These are phyloP conservation scores for Resseliella maxima DNA, from an alignment of 2,888 invertebrate genomes.

Conservation along the genomic window DNA sequence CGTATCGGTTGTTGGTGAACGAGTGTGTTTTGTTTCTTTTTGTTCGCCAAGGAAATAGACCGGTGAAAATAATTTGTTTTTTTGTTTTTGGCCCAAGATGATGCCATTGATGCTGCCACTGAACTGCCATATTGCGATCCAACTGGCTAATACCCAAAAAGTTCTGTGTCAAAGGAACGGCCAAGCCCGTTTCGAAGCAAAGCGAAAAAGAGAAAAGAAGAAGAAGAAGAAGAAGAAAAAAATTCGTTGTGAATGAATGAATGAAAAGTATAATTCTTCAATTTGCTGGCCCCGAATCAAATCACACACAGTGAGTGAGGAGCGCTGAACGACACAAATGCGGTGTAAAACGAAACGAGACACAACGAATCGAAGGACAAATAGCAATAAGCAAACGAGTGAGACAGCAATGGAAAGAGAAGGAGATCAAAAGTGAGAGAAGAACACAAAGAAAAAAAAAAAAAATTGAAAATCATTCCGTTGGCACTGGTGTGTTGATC, in stretches of 20 bases:
- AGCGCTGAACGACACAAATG: neutral
- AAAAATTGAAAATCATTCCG: slow-evolving; percentile 49
- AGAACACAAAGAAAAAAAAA: too few relatives aligned
- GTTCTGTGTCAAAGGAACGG: slow-evolving; percentile 53
- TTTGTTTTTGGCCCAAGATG: slow-evolving; percentile 1
- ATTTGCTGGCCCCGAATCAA: slow-evolving; percentile 54
- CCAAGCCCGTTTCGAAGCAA: neutral
- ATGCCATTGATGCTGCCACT: slow-evolving; percentile 30
- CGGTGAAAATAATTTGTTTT: slow-evolving; percentile 1
- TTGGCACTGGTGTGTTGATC: slow-evolving; percentile 50
- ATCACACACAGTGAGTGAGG: slow-evolving; percentile 21
- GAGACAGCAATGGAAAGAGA: too few relatives aligned
- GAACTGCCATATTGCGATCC: neutral
- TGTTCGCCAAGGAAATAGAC: slow-evolving; percentile 45
- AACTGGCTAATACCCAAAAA: slow-evolving; percentile 55
- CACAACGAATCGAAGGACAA: slow-evolving; percentile 21
- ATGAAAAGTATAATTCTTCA: neutral
- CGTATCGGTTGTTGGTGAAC: neutral
- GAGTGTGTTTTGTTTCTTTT: slow-evolving; percentile 16
- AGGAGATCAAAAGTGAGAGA: too few relatives aligned
- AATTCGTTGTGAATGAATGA: too few relatives aligned
- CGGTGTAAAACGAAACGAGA: slow-evolving; percentile 9
- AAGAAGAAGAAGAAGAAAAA: neutral
- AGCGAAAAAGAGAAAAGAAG: too few relatives aligned
- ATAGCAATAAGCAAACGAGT: too few relatives aligned